Conservation (phyloP, 2,797 vertebrate genomes). For the Yasuhikotakia modesta region DNA sequence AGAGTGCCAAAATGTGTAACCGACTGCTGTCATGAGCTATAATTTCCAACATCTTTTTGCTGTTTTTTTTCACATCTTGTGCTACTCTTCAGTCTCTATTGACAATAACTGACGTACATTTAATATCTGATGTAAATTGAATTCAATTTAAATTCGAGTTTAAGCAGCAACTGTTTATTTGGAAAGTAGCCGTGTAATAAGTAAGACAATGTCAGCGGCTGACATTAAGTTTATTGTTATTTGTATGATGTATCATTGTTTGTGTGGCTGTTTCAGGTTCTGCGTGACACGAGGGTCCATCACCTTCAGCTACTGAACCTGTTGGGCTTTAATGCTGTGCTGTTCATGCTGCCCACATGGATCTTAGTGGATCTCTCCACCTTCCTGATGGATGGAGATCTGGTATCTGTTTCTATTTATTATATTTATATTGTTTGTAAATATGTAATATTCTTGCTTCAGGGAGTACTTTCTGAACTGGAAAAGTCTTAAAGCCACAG, state of each 20-base stretch:
- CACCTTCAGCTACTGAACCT: slow-evolving; percentile 92
- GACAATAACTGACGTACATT: too few relatives aligned
- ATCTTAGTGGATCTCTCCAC: slow-evolving; percentile 91
- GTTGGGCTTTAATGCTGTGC: slow-evolving; percentile 90
- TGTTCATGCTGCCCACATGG: slow-evolving; percentile 99
- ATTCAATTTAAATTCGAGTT: too few relatives aligned
- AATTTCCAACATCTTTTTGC: too few relatives aligned
- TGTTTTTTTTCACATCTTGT: too few relatives aligned
- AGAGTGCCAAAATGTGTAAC: not conserved
- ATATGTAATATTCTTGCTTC: not conserved
- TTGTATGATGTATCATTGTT: not conserved
- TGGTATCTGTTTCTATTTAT: slow-evolving; percentile 74
- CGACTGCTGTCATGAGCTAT: too few relatives aligned
- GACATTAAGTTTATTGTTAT: not conserved
- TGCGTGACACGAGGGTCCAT: slow-evolving; percentile 90
- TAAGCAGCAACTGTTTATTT: too few relatives aligned
- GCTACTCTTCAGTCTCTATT: too few relatives aligned
- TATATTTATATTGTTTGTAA: too few relatives aligned
- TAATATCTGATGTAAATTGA: too few relatives aligned
- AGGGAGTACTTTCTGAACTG: too few relatives aligned
- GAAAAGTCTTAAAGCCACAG: too few relatives aligned
- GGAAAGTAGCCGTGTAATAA: too few relatives aligned
- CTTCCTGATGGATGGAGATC: slow-evolving; percentile 90
- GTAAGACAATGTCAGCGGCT: not conserved
- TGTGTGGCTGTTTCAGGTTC: slow-evolving; percentile 74